These are phyloP conservation scores for Ptycholaimellus sp. DNA, from an alignment of 2,888 invertebrate species.

Conservation along the genomic window DNA sequence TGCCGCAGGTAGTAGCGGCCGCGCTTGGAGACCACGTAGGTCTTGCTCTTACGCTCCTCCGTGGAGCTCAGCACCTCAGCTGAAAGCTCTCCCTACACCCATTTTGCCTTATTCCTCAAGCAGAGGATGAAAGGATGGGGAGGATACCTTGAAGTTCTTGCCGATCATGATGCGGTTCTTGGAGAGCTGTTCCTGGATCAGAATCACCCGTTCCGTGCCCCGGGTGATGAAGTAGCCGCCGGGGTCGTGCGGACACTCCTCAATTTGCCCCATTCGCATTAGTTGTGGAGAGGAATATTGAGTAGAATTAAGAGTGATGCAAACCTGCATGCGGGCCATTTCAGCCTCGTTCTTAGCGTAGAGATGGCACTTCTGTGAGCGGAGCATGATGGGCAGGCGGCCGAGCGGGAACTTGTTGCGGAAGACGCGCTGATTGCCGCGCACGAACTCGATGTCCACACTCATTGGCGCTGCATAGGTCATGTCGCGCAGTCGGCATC, in stretches of 20 bases:
- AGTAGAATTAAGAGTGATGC: slow-evolving; percentile 35
- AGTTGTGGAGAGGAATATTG: no score
- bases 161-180: slow-evolving; percentile 80
- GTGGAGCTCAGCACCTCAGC: slow-evolving; percentile 44
- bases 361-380: slow-evolving; percentile 77
- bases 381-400: slow-evolving; percentile 88
- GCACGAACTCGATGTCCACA: slow-evolving; percentile 85
- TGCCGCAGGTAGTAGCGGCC: slow-evolving; percentile 73
- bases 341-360: slow-evolving; percentile 63
- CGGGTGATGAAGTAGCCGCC: slow-evolving; percentile 95
- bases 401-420: slow-evolving; percentile 16
- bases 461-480: slow-evolving; percentile 93
- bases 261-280: no score
- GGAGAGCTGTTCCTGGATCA: slow-evolving; percentile 89
- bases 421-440: slow-evolving; percentile 65
- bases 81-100: slow-evolving; percentile 41
- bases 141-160: slow-evolving; percentile 31
- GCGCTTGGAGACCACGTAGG: slow-evolving; percentile 64
- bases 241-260: slow-evolving; percentile 96
- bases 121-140: not conserved
- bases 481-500: slow-evolving; percentile 52
- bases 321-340: slow-evolving; percentile 57
- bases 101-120: not conserved
- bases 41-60: slow-evolving; percentile 83
- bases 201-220: slow-evolving; percentile 44